A percentile compares a stretch with the other conserved stretches of the same genome.
Evolutionary conservation across 2,888 invertebrate species (phyloP).

Genomic region (Colletes collaris): DNA sequence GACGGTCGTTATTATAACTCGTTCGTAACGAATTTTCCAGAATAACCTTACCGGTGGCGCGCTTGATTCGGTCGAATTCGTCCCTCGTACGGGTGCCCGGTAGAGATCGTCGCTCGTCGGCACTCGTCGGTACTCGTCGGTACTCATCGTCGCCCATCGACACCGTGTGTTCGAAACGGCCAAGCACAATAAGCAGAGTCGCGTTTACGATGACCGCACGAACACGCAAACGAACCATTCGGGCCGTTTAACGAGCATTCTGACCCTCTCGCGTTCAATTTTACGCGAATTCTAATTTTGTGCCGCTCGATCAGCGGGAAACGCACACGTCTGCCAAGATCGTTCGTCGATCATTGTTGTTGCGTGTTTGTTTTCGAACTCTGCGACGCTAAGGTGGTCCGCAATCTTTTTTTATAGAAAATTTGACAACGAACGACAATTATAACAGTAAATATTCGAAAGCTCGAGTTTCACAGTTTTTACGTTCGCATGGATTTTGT

Average conservation of each 20-base stretch:
- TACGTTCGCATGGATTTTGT: no score
- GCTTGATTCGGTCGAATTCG: not conserved
- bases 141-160: not conserved
- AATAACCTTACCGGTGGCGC: not conserved
- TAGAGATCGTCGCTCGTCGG: no score
- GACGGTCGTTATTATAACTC: not conserved
- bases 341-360: not conserved
- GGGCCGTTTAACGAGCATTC: slow-evolving; percentile 16
- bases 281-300: slow-evolving; percentile 27
- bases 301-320: not conserved
- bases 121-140: no score
- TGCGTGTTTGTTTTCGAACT: not conserved
- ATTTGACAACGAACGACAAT: no score
- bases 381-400: no score
- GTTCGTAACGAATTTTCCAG: not conserved
- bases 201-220: slow-evolving; percentile 6
- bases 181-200: slow-evolving; percentile 35
- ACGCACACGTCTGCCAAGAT: not conserved
- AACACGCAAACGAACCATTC: not conserved
- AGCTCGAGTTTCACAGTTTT: no score
- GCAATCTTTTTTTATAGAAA: no score
- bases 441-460: no score
- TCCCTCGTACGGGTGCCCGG: not conserved
- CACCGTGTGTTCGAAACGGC: slow-evolving; percentile 16
- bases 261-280: not conserved